Conservation (phyloP, 1,140 invertebrate genomes). For the Hycleus phaleratus region DNA sequence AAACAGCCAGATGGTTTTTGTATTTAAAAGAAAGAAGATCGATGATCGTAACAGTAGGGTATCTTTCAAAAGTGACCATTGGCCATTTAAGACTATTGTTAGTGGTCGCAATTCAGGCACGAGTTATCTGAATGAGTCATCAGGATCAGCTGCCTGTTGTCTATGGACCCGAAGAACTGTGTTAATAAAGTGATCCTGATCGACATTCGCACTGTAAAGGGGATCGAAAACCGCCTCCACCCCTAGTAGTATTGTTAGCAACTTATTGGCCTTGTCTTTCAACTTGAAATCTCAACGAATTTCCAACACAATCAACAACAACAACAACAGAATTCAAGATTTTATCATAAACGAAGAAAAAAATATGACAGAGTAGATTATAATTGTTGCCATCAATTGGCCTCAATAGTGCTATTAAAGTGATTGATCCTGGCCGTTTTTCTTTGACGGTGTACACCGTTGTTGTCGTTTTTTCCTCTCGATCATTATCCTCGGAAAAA, state of each 20-base stretch:
- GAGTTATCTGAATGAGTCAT: constrained; percentile 26
- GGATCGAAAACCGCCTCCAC: background rate
- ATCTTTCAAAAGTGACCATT: constrained; percentile 34
- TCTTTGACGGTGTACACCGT: background rate
- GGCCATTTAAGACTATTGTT: constrained; percentile 25
- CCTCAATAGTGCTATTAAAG: constrained; percentile 30
- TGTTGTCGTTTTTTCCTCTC: background rate
- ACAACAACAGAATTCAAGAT: no score
- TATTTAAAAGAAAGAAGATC: constrained; percentile 20
- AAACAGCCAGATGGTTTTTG: constrained; percentile 3
- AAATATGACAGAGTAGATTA: background rate
- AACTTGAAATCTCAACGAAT: no score
- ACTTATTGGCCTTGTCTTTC: no score
- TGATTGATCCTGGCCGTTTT: constrained; percentile 26
- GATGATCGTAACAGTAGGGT: constrained; percentile 31
- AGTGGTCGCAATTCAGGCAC: constrained; percentile 17
- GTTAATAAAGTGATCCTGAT: constrained; percentile 24
- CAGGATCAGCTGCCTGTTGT: constrained; percentile 24
- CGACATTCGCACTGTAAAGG: background rate
- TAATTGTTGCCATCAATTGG: constrained; percentile 31
- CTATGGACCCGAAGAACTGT: constrained; percentile 20
- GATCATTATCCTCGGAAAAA: background rate
- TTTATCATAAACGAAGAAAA: no score
- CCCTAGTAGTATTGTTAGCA: no score
- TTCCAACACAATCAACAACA: no score